Conservation (phyloP, 53 echinoderm and acorn worm genomes). For the Arbacia lixula region DNA sequence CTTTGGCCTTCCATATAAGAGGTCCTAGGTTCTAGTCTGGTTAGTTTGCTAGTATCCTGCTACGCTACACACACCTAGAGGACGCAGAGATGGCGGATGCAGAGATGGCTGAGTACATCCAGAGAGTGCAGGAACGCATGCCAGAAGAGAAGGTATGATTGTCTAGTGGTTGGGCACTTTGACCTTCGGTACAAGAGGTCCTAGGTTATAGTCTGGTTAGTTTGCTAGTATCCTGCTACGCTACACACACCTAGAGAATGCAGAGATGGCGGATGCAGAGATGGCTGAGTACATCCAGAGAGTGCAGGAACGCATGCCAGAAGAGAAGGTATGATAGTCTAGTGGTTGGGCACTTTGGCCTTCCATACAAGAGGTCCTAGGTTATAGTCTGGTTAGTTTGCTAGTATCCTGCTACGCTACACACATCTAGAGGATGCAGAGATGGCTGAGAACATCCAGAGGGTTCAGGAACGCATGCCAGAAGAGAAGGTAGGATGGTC, state of each 20-base stretch:
- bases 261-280: conserved; percentile 79
- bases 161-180: too few species aligned
- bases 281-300: conserved; percentile 78
- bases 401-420: conserved; percentile 77
- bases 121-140: conserved; percentile 81
- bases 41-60: conserved; percentile 90
- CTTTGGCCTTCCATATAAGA: too few species aligned
- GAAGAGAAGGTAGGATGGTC: conserved; percentile 73
- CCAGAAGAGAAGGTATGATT: conserved; percentile 94
- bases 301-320: conserved; percentile 81
- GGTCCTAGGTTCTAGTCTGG: neutral
- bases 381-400: conserved; percentile 67
- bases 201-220: conserved; percentile 18
- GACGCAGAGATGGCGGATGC: conserved; percentile 80
- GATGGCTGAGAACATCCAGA: conserved; percentile 72
- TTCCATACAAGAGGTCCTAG: neutral
- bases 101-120: conserved; percentile 77
- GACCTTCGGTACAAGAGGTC: too few species aligned
- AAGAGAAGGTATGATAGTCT: conserved; percentile 75
- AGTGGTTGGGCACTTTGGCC: too few species aligned
- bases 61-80: conserved; percentile 90
- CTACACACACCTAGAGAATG: conserved; percentile 90
- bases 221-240: conserved; percentile 92
- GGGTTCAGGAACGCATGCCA: conserved; percentile 73
- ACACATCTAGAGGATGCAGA: conserved; percentile 80